These are phyloP conservation scores for Mustelus asterias DNA, from an alignment of 2,113 vertebrate genomes.

Conservation along the genomic window DNA sequence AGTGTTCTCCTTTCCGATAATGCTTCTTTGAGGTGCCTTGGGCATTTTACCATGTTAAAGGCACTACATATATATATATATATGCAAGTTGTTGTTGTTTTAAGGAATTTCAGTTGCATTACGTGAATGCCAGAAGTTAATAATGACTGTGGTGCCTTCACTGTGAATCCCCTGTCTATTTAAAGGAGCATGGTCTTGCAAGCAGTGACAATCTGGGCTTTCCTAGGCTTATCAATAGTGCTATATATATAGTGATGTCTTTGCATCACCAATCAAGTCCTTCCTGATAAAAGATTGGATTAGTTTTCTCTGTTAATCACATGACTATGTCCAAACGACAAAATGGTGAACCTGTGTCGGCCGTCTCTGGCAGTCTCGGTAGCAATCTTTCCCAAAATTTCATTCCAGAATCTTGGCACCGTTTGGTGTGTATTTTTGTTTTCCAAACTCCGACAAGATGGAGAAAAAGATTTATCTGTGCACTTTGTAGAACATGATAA, in stretches of 20 bases:
- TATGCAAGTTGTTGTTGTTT: too few relatives aligned
- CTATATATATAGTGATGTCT: background rate
- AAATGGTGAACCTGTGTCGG: background rate
- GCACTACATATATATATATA: too few relatives aligned
- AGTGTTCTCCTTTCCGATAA: too few relatives aligned
- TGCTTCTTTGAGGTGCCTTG: too few relatives aligned
- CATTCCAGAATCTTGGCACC: background rate
- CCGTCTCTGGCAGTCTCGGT: background rate
- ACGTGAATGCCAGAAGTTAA: background rate
- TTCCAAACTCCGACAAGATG: background rate
- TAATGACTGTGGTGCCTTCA: background rate
- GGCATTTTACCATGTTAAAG: too few relatives aligned
- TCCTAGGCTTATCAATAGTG: background rate
- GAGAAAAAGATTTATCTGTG: background rate
- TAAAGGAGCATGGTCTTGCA: background rate
- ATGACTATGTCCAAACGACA: background rate
- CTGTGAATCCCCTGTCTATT: background rate
- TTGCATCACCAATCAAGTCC: background rate
- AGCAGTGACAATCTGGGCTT: background rate
- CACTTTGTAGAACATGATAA: background rate
- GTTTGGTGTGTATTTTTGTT: background rate
- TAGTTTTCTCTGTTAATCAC: background rate
- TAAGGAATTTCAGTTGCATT: background rate
- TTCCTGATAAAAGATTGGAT: background rate
- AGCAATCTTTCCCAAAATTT: background rate